A percentile compares a stretch with the other conserved stretches of the same genome.
Evolutionary conservation across 2,113 vertebrate species (phyloP).

Genomic region (Bothrops jararaca): DNA sequence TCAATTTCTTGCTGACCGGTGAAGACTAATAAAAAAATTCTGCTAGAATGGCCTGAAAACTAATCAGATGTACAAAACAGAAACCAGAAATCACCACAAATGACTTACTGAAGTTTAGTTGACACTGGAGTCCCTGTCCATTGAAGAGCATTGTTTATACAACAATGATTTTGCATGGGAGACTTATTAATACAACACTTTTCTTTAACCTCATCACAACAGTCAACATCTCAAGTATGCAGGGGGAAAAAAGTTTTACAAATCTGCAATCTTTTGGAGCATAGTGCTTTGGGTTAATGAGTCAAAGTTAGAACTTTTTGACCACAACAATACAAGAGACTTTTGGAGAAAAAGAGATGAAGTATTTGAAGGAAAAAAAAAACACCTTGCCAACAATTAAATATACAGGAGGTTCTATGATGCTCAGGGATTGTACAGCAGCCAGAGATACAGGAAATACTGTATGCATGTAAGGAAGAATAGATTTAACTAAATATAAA

Average conservation of each 20-base stretch:
- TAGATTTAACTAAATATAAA: not conserved
- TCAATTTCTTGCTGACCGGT: not conserved
- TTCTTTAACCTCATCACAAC: not conserved
- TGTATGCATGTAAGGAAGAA: not conserved
- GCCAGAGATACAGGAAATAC: not conserved
- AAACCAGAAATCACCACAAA: not conserved
- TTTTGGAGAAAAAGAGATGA: not conserved
- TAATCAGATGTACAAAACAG: not conserved
- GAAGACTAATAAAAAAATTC: not conserved
- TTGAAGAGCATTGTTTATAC: not conserved
- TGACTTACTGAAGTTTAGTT: not conserved
- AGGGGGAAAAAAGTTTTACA: not conserved
- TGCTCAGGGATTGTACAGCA: not conserved
- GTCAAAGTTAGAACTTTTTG: not conserved
- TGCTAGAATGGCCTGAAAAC: not conserved
- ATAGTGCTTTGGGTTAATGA: not conserved
- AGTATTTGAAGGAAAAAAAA: not conserved
- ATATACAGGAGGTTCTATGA: not conserved
- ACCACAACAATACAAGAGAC: not conserved
- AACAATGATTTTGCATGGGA: not conserved
- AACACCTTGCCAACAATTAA: not conserved
- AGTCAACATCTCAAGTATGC: not conserved
- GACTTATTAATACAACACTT: not conserved
- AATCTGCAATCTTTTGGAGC: not conserved
- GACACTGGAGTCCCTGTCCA: not conserved